phyloP scores from a whole-genome alignment of 2,797 vertebrate genomes.

The Natrix natrix region DNA sequence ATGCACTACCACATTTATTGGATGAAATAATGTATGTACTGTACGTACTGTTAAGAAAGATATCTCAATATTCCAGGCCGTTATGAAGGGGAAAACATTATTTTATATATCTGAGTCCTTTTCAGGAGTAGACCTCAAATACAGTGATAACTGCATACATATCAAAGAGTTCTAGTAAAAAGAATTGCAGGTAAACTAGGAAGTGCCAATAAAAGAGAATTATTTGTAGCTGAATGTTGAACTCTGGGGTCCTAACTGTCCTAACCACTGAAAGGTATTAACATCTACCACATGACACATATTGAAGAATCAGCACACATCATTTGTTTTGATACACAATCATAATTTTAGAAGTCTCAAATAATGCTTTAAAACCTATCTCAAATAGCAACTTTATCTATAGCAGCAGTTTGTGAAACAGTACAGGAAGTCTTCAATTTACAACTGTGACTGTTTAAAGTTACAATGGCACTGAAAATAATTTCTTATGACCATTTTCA shows the following conservation, averaged over 20 bases:
- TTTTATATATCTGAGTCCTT: not conserved
- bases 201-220: not conserved
- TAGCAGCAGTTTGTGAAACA: not conserved
- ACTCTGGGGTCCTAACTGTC: not conserved
- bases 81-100: not conserved
- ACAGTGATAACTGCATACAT: not conserved
- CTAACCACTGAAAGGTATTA: not conserved
- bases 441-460: not conserved
- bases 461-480: not conserved
- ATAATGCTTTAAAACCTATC: not conserved
- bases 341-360: not conserved
- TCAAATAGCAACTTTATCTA: not conserved
- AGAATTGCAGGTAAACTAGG: not conserved
- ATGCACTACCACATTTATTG: not conserved
- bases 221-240: not conserved
- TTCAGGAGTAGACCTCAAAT: not conserved
- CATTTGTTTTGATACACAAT: not conserved
- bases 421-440: not conserved
- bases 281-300: not conserved
- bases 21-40: too few relatives aligned
- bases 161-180: not conserved
- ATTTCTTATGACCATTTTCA: not conserved
- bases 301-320: not conserved
- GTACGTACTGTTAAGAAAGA: too few relatives aligned
- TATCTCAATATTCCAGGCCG: not conserved